A percentile compares a stretch with the other conserved stretches of the same genome.
Evolutionary conservation across 2,113 vertebrate species (phyloP).

Genomic region (Neotoma lepida): DNA sequence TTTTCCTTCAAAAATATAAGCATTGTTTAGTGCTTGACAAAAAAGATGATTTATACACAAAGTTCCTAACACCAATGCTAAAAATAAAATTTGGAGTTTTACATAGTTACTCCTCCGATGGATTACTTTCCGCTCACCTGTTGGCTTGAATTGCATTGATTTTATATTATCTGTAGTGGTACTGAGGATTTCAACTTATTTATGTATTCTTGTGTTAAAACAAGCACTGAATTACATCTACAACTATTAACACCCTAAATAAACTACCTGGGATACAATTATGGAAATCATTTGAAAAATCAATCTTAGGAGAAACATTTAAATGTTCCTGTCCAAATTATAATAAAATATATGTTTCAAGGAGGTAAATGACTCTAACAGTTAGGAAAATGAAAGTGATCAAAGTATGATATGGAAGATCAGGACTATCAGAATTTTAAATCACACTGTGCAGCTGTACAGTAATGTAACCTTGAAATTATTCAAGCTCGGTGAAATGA

Average conservation of each 20-base stretch:
- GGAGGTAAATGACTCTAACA: not conserved
- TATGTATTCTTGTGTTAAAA: not conserved
- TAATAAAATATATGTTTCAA: conserved; percentile 1
- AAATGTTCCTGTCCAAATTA: not conserved
- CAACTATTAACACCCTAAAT: conserved; percentile 19
- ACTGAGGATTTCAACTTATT: not conserved
- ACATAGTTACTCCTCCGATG: not conserved
- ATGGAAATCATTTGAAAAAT: conserved; percentile 13
- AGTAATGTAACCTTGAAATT: not conserved
- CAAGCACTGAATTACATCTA: not conserved
- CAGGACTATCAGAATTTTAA: not conserved
- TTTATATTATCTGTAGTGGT: not conserved
- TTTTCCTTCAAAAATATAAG: not conserved
- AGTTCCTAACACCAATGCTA: not conserved
- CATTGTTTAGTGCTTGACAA: not conserved
- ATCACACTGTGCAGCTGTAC: not conserved
- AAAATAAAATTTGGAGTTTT: conserved; percentile 20
- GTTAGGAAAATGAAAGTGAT: conserved; percentile 21
- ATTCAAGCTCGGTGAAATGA: conserved; percentile 25
- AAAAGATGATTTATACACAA: not conserved
- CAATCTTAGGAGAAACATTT: not conserved
- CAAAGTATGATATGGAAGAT: not conserved
- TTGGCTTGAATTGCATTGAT: not conserved
- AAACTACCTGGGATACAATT: not conserved
- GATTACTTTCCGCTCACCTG: not conserved